Evolutionary conservation across 2,797 vertebrate genomes (phyloP).

Genomic region (Botia kubotai): DNA sequence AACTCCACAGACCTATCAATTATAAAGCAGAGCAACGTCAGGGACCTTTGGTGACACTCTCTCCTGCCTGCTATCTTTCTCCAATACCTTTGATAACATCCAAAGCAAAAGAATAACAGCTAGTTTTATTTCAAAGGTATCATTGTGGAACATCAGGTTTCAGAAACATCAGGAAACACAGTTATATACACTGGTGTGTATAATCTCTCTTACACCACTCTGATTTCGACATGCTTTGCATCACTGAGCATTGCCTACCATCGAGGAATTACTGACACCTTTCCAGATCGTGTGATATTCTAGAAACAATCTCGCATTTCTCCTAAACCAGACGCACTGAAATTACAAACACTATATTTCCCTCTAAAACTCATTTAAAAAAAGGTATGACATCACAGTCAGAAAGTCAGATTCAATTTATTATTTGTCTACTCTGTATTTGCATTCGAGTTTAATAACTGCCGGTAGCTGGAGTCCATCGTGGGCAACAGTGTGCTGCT

Average conservation of each 20-base stretch:
- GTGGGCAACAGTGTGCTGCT: neutral
- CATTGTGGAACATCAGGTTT: neutral
- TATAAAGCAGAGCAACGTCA: constrained; percentile 61
- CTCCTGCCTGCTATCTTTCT: constrained; percentile 41
- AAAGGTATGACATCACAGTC: neutral
- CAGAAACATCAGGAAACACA: neutral
- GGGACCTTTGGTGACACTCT: constrained; percentile 56
- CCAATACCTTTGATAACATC: constrained; percentile 6
- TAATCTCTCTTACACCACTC: neutral
- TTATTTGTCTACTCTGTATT: neutral
- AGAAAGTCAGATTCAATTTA: neutral
- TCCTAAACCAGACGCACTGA: neutral
- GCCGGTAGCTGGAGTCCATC: neutral
- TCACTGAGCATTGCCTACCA: constrained; percentile 16
- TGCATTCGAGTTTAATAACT: neutral
- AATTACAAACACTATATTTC: neutral
- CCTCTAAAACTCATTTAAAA: neutral
- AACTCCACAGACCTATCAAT: constrained; percentile 63
- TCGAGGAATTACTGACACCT: neutral
- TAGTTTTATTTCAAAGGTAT: constrained; percentile 20
- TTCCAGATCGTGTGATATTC: neutral
- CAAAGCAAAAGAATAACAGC: constrained; percentile 17
- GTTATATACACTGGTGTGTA: neutral
- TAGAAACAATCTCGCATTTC: constrained; percentile 15
- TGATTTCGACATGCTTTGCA: neutral